Conservation (phyloP, 2,113 vertebrate genomes). For the Eublepharis macularius region DNA sequence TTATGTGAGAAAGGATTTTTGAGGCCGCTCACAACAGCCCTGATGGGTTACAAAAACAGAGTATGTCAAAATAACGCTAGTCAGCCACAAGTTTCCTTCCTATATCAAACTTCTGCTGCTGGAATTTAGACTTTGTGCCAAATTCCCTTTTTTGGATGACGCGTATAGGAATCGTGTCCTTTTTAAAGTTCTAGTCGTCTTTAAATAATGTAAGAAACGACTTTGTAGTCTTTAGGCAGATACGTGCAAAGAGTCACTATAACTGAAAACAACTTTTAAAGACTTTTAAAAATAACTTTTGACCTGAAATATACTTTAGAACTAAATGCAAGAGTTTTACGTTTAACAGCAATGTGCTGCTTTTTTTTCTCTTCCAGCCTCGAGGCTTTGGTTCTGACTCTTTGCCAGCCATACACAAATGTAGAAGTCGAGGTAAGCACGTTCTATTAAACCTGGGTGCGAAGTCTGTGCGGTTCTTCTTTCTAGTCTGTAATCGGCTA, state of each 20-base stretch:
- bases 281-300: neutral
- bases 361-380: constrained; percentile 72
- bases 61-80: neutral
- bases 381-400: constrained; percentile 83
- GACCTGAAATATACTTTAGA: neutral
- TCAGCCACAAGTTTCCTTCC: neutral
- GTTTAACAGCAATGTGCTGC: neutral
- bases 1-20: neutral
- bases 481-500: no score
- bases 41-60: neutral
- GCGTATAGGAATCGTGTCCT: no score
- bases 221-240: no score
- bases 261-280: neutral
- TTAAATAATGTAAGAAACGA: no score
- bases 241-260: neutral
- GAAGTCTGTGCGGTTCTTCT: no score
- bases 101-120: neutral
- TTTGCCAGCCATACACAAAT: constrained; percentile 89
- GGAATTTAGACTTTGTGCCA: neutral
- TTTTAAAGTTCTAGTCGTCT: no score
- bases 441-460: neutral
- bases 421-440: constrained; percentile 92
- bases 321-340: neutral
- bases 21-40: no score
- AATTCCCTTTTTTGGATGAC: neutral